Conservation (phyloP, 2,113 vertebrate species). For the Gymnobelideus leadbeateri region DNA sequence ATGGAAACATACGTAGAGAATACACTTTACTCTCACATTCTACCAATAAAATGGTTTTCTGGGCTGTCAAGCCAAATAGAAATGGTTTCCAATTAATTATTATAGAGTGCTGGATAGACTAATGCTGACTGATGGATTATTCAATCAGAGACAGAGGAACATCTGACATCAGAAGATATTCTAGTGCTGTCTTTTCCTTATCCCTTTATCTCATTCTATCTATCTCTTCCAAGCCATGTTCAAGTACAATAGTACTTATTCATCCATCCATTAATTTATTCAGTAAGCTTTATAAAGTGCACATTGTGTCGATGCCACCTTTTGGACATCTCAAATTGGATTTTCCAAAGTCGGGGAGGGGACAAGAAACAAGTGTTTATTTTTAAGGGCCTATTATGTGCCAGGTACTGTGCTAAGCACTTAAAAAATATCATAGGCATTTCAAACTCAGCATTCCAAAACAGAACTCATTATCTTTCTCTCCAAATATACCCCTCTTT, state of each 20-base stretch:
- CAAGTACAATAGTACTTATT: background rate
- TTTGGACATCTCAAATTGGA: background rate
- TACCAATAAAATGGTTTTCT: background rate
- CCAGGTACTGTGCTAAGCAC: background rate
- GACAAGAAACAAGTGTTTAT: background rate
- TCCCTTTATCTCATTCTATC: background rate
- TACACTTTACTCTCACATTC: background rate
- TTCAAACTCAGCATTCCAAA: background rate
- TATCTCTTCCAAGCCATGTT: background rate
- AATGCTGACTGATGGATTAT: background rate
- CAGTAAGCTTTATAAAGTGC: too few species aligned
- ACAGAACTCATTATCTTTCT: background rate
- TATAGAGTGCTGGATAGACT: background rate
- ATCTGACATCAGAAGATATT: background rate
- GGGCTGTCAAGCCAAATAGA: background rate
- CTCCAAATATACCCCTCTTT: background rate
- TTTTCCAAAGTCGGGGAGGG: background rate
- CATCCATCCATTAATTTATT: background rate
- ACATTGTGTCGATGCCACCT: background rate
- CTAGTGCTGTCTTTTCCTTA: background rate
- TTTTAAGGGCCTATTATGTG: background rate
- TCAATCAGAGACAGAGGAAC: background rate
- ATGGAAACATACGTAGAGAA: background rate
- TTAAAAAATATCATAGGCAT: background rate
- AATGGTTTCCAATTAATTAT: background rate